Percentiles rank a stretch among this genome's conserved stretches.
Conservation (phyloP, 2,888 invertebrate genomes). For the Malthinus flaveolus region DNA sequence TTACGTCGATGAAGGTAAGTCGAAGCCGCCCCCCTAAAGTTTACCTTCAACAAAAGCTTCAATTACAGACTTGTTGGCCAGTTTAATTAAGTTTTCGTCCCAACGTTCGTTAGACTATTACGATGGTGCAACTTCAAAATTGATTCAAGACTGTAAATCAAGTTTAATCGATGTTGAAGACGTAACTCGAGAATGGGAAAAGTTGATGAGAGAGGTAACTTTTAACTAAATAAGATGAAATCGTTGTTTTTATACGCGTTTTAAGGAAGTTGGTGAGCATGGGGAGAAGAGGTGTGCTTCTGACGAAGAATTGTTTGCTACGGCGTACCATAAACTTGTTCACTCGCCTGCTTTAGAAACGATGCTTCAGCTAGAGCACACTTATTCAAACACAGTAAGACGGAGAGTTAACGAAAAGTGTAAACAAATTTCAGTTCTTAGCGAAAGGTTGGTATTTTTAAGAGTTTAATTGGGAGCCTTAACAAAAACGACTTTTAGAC, state of each 20-base stretch:
- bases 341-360: slow-evolving; percentile 76
- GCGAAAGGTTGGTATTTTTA: slow-evolving; percentile 58
- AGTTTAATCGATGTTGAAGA: slow-evolving; percentile 73
- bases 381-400: slow-evolving; percentile 79
- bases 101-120: slow-evolving; percentile 68
- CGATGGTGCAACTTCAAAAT: slow-evolving; percentile 65
- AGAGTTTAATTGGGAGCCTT: background rate
- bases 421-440: slow-evolving; percentile 70
- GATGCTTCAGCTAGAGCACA: slow-evolving; percentile 85
- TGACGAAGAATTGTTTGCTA: slow-evolving; percentile 84
- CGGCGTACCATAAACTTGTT: slow-evolving; percentile 76
- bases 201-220: slow-evolving; percentile 67
- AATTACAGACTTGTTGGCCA: slow-evolving; percentile 18
- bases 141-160: slow-evolving; percentile 64
- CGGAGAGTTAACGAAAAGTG: slow-evolving; percentile 74
- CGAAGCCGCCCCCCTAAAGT: background rate
- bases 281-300: slow-evolving; percentile 80
- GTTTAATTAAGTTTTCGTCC: slow-evolving; percentile 59
- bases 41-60: background rate
- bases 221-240: background rate
- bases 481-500: slow-evolving; percentile 57
- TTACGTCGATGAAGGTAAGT: slow-evolving; percentile 66
- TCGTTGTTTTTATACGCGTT: slow-evolving; percentile 16
- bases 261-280: slow-evolving; percentile 79
- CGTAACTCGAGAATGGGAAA: slow-evolving; percentile 78